A percentile compares a stretch with the other conserved stretches of the same genome.
These are phyloP conservation scores for Drosophila athabasca DNA, from an alignment of 1,140 invertebrate genomes.

Conservation along the genomic window DNA sequence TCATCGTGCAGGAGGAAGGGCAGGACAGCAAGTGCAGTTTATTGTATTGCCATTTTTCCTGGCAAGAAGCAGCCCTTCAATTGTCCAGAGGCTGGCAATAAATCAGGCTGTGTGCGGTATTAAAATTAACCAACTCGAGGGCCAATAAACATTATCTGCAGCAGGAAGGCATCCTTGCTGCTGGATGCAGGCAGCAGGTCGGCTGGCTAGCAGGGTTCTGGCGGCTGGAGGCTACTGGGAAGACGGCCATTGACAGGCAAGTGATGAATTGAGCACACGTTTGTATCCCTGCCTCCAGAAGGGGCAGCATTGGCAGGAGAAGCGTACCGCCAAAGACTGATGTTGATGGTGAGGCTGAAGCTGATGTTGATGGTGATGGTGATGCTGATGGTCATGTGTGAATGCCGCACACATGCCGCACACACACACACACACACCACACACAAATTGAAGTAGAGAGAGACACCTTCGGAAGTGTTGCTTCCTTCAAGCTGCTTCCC, in stretches of 20 bases:
- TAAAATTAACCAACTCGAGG: conserved; percentile 80
- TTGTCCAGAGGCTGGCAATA: conserved; percentile 56
- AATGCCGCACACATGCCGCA: conserved; percentile 16
- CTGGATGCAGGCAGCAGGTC: neutral
- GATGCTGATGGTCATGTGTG: conserved; percentile 62
- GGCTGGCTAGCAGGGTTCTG: conserved; percentile 10
- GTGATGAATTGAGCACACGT: conserved; percentile 77
- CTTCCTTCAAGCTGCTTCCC: conserved; percentile 5
- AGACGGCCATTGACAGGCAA: conserved; percentile 72
- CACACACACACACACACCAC: conserved; percentile 22
- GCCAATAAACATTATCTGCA: conserved; percentile 78
- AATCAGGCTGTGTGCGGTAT: conserved; percentile 69
- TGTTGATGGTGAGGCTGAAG: conserved; percentile 44
- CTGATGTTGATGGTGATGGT: conserved; percentile 42
- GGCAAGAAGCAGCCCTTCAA: conserved; percentile 46
- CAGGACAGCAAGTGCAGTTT: conserved; percentile 67
- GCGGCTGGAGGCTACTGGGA: conserved; percentile 23
- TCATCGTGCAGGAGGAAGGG: conserved; percentile 22
- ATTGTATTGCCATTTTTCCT: conserved; percentile 60
- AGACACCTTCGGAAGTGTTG: conserved; percentile 32
- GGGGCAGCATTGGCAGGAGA: conserved; percentile 5
- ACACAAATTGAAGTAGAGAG: conserved; percentile 1
- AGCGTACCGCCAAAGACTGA: conserved; percentile 54
- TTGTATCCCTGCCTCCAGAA: conserved; percentile 15
- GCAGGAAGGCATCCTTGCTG: neutral